Evolutionary conservation across 2,113 vertebrate genomes (phyloP).

Genomic region (Anser brachyrhynchus): DNA sequence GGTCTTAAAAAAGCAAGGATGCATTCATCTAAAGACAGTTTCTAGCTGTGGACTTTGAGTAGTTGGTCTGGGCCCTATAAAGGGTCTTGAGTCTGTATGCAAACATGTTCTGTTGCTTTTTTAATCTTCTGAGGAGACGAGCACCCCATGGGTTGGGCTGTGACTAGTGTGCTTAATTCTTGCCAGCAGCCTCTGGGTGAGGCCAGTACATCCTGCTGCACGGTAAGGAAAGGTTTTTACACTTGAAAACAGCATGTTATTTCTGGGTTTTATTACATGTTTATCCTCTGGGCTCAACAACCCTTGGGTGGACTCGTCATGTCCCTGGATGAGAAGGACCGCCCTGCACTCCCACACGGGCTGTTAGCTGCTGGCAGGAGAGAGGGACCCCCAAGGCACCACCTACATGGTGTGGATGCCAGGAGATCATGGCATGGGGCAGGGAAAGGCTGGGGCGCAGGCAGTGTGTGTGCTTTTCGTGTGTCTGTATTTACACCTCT

Average conservation of each 20-base stretch:
- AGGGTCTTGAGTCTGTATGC: neutral
- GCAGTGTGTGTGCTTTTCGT: fast-evolving
- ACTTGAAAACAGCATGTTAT: neutral
- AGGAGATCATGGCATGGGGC: neutral
- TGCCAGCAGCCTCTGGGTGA: neutral
- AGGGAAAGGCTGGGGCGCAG: neutral
- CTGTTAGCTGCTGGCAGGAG: neutral
- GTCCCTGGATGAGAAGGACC: neutral
- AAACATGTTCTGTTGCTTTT: neutral
- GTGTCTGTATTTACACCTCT: neutral
- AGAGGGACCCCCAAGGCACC: neutral
- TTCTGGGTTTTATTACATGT: slow-evolving; percentile 3
- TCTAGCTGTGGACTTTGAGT: neutral
- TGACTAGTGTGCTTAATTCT: neutral
- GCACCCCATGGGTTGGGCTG: neutral
- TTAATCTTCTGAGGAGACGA: neutral
- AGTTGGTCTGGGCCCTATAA: neutral
- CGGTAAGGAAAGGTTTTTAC: neutral
- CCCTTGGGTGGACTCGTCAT: fast-evolving
- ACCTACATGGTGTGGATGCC: neutral
- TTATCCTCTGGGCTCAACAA: neutral
- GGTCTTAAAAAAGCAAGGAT: slow-evolving; percentile 1
- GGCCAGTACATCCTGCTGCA: neutral
- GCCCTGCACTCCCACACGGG: neutral
- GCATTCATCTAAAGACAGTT: neutral